Conservation (phyloP, 2,888 invertebrate species). For the Mimumesa dahlbomi region DNA sequence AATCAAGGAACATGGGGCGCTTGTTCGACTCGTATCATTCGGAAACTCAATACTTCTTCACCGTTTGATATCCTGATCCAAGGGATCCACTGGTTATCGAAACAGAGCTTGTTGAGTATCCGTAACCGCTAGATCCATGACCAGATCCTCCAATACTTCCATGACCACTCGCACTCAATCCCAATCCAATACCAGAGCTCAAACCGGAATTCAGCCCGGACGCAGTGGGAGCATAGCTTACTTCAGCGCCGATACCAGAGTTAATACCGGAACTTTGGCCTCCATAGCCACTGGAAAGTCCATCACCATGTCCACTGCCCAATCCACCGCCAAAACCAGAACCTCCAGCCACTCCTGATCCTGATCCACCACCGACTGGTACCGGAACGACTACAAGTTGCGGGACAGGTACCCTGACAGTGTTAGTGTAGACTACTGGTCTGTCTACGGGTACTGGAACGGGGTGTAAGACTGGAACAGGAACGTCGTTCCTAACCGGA, state of each 20-base stretch:
- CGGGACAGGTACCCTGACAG: background rate
- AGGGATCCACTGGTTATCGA: slow-evolving; percentile 1
- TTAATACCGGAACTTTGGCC: background rate
- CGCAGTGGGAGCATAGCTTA: background rate
- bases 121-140: slow-evolving; percentile 9
- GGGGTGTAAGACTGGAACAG: slow-evolving; percentile 31
- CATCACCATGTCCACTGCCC: background rate
- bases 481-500: slow-evolving; percentile 33
- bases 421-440: background rate
- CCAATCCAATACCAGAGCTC: slow-evolving; percentile 7
- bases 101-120: too few relatives aligned
- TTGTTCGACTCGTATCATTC: background rate
- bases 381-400: background rate
- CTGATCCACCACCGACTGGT: background rate
- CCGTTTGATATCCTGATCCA: slow-evolving; percentile 33
- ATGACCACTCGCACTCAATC: too few relatives aligned
- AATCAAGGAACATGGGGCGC: background rate
- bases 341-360: background rate
- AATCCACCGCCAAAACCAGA: background rate
- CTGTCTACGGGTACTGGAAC: slow-evolving; percentile 4
- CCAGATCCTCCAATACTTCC: slow-evolving; percentile 9
- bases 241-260: background rate
- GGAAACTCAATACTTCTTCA: slow-evolving; percentile 53
- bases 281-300: background rate
- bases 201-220: slow-evolving; percentile 15